Evolutionary conservation across 2,113 vertebrate genomes (phyloP), one percentile per base, ranked within the genome.

Genomic region (Pteropus alecto): DNA sequence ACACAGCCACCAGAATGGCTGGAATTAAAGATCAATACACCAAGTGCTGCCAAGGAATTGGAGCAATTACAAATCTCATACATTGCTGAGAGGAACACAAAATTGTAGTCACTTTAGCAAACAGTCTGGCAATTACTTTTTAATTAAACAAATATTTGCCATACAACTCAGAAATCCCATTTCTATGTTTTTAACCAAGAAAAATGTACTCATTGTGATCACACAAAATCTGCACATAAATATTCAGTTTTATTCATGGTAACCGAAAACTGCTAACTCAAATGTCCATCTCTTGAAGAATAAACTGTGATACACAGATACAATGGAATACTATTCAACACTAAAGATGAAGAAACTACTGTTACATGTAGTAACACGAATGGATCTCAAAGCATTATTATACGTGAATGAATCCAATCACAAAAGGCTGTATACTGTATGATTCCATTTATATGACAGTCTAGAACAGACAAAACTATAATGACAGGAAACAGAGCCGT

Each of bases 101-200:
- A 76, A 51, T 11, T 86, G 46, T 63, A 73, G 61, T 56, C 74
- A 79, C 58, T 87, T 77, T 12, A 61, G 48, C 43, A 71, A 88
- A 76, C 7, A 74, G 76, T 63, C 83, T 58, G 22, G 11, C 81
- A 78, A 77, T 71, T 58, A 68, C 22, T 78, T 96, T 95, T 43
- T 13, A 95, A 95, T 81, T 65, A 73, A 89, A 86, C 41, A 38
- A 92, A 83, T 22, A 88, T 33, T 43, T 95, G 70, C 70, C 77
- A 85, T 58, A 73, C 22, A 78, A 73, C 16, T 48, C 9, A 67
- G n/a, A 48, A 86, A 90, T 89, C 54, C 54, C 51, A 77, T 30
- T 89, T 92, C 65, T 85, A 76, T 61, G 12, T 81, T 94, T 73
- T 92, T 74, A 96, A 46, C 22, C 58, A 96, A 90, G 41, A 92